Evolutionary conservation across 2,888 invertebrate species (phyloP), one percentile per base, ranked within the genome.

Genomic region (Shargacucullia verbasci): DNA sequence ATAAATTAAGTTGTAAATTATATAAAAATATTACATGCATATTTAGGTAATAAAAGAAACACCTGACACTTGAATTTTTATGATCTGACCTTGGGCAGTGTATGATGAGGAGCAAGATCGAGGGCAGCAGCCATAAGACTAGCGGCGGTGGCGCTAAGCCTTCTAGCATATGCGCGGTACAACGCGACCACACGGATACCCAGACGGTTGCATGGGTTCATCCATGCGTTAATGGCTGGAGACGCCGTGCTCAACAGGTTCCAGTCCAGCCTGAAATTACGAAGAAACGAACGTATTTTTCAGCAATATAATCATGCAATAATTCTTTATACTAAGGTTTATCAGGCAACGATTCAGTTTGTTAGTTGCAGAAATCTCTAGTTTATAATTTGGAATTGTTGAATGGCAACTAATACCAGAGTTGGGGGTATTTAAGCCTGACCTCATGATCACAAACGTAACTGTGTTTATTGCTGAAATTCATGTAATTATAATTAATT

Each of bases 181-280:
- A 98, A 95, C 53, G 97, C 96, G 31, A 98, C 97, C 44, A 97
- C 96, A 72, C 97, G 95, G 61, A 97, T 97, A 44, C 98, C 97
- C 60, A 99, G 95, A 13, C 98, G 95, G 92, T 99, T 98, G 86
- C 97, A 97, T 0, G 99, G 99, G 94, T 98, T 99, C 96, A 99
- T 97, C 99, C 99, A 99, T 0, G 99, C 99, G 83, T 98, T 98
- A 76, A 99, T 99, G 0, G 99, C 98, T 0, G 99, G 99, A 0
- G 99, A 98, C 6, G 98, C 98, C 1, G 99, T 99, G 84, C 98
- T 99, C 49, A 99, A 90, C 53, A 99, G 92, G 92, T 99, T 99
- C 99, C 99, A 99, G 89, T 99, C 99, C 78, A 98, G 92, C 77
- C 98, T 97, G 82, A 7, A 73, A 54, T n/a, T 15, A 20, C 1